Evolutionary conservation across 2,888 invertebrate species (phyloP), one percentile per base, ranked within the genome.

Genomic region (Callinectes sapidus): DNA sequence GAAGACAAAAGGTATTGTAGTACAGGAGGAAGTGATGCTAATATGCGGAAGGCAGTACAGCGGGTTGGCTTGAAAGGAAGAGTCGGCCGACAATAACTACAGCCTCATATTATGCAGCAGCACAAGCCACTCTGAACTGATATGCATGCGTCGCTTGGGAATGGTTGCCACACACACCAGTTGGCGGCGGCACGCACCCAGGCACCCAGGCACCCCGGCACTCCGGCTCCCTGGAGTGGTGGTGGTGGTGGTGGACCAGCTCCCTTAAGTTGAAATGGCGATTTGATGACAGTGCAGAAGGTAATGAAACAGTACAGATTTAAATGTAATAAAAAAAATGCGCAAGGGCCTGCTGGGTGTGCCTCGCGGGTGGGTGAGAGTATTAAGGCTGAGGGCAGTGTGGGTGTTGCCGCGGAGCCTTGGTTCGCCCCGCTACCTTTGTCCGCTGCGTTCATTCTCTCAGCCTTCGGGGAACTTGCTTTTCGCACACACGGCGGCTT

Each of bases 121-220:
- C 71, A 71, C 71, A 71, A 71, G 28, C 71, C 71, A 71, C 28
- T 71, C 23, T 71, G 71, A n/a, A 71, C n/a, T 71, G 28, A 71
- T 28, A 71, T 71, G 23, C 71, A 71, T 28, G 71, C n/a, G 71
- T 71, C 28, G 71, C 71, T 23, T 23, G 61, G 61, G 61, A 61
- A 71, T 71, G n/a, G 28, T 71, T 71, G 71, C 13, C 87, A n/a
- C 87, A 87, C 48, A 87, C 87, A 48, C 61, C 16, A 61, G 61
- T 16, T 61, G 61, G 61, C 18, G 23, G 61, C 61, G 23, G 61
- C 61, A 23, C 48, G 61, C 61, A 61, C 61, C 18, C 18, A 3
- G 61, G 16, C 61, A 61, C 61, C 61, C 3, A 18, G 16, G 61
- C 61, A 10, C 18, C 61, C 18, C 14, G 61, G 16, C 61, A 61